These are phyloP conservation scores for Lysandra bellargus DNA, from an alignment of 2,888 invertebrate species.

Conservation along the genomic window DNA sequence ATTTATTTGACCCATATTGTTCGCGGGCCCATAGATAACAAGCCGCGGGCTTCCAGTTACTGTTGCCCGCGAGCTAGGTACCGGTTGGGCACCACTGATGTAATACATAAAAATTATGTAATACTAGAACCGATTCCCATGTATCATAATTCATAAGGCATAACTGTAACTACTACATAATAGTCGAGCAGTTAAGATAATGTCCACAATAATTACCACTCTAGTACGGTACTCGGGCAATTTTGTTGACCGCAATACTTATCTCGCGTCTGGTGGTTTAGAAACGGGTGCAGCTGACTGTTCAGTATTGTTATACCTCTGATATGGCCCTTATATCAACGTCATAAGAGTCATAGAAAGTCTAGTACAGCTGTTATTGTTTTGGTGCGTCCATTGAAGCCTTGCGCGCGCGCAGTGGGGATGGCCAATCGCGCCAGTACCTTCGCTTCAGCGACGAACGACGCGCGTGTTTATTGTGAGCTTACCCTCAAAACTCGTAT, in stretches of 20 bases:
- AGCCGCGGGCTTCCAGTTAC: too few species aligned
- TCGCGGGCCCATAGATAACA: too few species aligned
- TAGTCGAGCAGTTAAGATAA: constrained; percentile 2
- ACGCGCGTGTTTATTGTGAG: constrained; percentile 52
- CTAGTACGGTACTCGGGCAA: not conserved
- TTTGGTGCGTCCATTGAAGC: constrained; percentile 51
- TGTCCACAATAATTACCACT: not conserved
- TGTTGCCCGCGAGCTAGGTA: too few species aligned
- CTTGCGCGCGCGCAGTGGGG: constrained; percentile 61
- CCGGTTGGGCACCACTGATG: not conserved
- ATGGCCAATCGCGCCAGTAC: constrained; percentile 58
- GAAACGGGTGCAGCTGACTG: not conserved
- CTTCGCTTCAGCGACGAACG: constrained; percentile 55
- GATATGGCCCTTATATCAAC: constrained; percentile 40
- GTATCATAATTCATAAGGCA: not conserved
- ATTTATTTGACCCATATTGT: too few species aligned
- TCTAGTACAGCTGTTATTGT: constrained; percentile 61
- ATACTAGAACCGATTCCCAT: not conserved
- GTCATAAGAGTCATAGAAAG: constrained; percentile 47
- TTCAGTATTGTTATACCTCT: not conserved
- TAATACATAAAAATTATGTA: not conserved
- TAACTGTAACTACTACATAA: not conserved
- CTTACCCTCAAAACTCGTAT: constrained; percentile 40
- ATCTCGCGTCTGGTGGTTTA: constrained; percentile 3
- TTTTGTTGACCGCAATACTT: constrained; percentile 3